phyloP scores from a whole-genome alignment of 1,140 invertebrate species.

The Sinonovacula constricta region DNA sequence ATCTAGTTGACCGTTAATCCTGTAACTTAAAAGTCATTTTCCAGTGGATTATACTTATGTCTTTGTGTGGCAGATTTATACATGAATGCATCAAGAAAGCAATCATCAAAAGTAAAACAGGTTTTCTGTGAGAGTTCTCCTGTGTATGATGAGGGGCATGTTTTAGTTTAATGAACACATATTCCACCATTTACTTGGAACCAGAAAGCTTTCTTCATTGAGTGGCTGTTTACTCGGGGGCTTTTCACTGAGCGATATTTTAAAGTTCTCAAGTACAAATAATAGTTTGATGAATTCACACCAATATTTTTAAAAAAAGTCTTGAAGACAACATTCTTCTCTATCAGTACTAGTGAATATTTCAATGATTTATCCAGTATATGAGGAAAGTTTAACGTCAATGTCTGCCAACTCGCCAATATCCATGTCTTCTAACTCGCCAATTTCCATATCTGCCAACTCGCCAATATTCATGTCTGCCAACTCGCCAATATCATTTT shows the following conservation, averaged over 20 bases:
- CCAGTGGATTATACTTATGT: not conserved
- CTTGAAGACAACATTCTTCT: constrained; percentile 1
- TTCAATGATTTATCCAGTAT: not conserved
- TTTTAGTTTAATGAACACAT: not conserved
- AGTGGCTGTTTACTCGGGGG: not conserved
- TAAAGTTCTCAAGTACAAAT: not conserved
- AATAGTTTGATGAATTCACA: not conserved
- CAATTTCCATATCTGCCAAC: too few species aligned
- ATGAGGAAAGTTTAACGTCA: not conserved
- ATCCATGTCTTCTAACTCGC: too few species aligned
- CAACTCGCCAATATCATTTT: not conserved
- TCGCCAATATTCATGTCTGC: too few species aligned
- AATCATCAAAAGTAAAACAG: not conserved
- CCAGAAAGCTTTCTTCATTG: not conserved
- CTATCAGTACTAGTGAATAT: not conserved
- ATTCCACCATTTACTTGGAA: too few species aligned
- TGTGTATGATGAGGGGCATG: not conserved
- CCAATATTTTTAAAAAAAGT: not conserved
- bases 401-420: too few species aligned
- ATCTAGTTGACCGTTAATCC: not conserved
- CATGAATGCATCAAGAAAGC: not conserved
- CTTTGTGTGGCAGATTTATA: not conserved
- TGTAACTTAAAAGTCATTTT: not conserved
- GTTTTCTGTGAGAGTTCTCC: not conserved
- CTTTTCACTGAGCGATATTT: not conserved